Evolutionary conservation across 2,888 invertebrate species (phyloP).

Genomic region (Orthosia incerta): DNA sequence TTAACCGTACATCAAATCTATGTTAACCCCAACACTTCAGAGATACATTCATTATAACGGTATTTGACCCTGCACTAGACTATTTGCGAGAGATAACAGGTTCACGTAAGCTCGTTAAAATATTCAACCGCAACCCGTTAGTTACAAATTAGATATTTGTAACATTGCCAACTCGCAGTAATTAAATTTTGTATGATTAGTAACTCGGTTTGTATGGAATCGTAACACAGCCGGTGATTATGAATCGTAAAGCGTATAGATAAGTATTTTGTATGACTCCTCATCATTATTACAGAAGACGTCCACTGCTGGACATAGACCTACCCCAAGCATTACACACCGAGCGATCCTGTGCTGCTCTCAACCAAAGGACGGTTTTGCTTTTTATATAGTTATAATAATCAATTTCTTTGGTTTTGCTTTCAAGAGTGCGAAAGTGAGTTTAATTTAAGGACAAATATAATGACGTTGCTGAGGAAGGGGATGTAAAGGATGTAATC

Average conservation of each 20-base stretch:
- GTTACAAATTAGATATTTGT: slow-evolving; percentile 72
- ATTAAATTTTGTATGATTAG: slow-evolving; percentile 81
- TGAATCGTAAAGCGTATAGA: background rate
- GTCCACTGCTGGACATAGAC: background rate
- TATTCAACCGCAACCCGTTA: slow-evolving; percentile 56
- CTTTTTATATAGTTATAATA: too few species aligned
- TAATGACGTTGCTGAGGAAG: too few species aligned
- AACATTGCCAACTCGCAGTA: slow-evolving; percentile 71
- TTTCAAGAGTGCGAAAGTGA: too few species aligned
- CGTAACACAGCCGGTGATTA: slow-evolving; percentile 69
- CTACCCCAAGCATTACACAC: background rate
- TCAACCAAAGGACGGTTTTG: background rate
- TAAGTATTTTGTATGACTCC: background rate
- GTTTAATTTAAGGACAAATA: too few species aligned
- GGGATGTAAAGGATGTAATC: too few species aligned
- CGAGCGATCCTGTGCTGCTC: background rate
- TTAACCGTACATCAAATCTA: background rate
- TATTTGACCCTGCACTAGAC: slow-evolving; percentile 38
- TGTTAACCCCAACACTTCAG: slow-evolving; percentile 11
- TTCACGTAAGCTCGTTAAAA: slow-evolving; percentile 68
- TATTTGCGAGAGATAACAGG: slow-evolving; percentile 63
- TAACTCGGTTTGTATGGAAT: slow-evolving; percentile 72
- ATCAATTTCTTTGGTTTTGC: too few species aligned
- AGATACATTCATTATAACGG: slow-evolving; percentile 27
- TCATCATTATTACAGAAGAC: background rate